Evolutionary conservation across 2,888 invertebrate genomes (phyloP), one percentile per base, ranked within the genome.

Genomic region (Macaria liturata): DNA sequence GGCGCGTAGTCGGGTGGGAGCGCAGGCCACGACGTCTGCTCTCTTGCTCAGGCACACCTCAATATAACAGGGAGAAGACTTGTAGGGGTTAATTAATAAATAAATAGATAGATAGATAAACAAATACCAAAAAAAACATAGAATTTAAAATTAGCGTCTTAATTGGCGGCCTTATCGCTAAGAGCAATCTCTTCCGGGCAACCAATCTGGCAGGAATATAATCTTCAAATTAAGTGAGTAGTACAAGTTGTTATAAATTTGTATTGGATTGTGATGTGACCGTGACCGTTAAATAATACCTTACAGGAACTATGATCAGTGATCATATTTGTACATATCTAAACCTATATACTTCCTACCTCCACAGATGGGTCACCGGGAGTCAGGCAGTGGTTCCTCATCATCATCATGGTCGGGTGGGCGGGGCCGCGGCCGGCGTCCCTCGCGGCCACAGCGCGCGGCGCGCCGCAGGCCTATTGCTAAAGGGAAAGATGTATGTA

Each of bases 31-130:
- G 43, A 97, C 95, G 81, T 98, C 97, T 87, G 99, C 99, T 77
- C 97, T 96, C 91, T 99, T 99, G 50, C 98, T 96, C 64, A 99
- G 94, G 83, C 99, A 98, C 61, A 99, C 96, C 92, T 99, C 99
- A 80, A 99, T 97, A 94, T 99, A 99, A 89, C 99, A 99, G 37
- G 99, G 99, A 9, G 98, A 98, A 68, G 98, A 98, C 99, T 99
- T 99, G 94, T 98, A 99, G 7, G 99, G 99, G 88, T 99, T 99
- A 86, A 99, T 99, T n/a, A n/a, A n/a, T n/a, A n/a, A n/a, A n/a
- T n/a, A n/a, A n/a, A n/a, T n/a, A n/a, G n/a, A n/a, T n/a, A n/a
- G n/a, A n/a, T n/a, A n/a, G n/a, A n/a, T n/a, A n/a, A n/a, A n/a
- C n/a, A n/a, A n/a, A n/a, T n/a, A n/a, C n/a, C n/a, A n/a, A n/a